Base-by-base conservation (phyloP, 2,888 invertebrate genomes). In the Tortricodes alternella region DNA sequence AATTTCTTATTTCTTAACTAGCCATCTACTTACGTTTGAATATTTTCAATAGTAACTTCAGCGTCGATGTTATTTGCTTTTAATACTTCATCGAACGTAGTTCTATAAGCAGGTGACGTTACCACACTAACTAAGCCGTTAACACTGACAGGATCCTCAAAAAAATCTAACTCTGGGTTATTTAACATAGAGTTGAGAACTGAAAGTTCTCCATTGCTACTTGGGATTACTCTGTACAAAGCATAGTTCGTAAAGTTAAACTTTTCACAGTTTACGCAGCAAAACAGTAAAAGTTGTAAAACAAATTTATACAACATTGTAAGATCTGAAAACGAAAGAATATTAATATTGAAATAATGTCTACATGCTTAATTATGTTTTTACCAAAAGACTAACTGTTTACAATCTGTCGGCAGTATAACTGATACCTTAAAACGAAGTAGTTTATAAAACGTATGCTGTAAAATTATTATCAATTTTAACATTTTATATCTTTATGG, bases 181-280 rank as follows among this genome's bases (percentile, higher is more conserved):
- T 70, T 53, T 38, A 69, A 59, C 23, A 79, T 56, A 2, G 63
- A 57, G 34, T 68, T 61, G 23, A 84, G 65, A 24, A 65, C 62
- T 5, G 65, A 53, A 15, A 85, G 57, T 27, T 86, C 80, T 8
- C 74, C 69, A 6, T 65, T 52, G 2, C 66, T 74, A 13, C 62
- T 61, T 5, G 90, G 89, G 0, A 66, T 64, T 0, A 89, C 63
- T 48, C 85, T 70, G 56, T 76, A 84, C 23, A 90, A 83, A 58
- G 80, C 74, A 67, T 87, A 88, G 39, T 84, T 76, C 23, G 84
- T 70, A 21, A 58, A 63, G 6, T 53, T 55, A 21, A 63, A 51
- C 34, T 62, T 60, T 44, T 56, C 60, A 23, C 62, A 71, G n/a
- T n/a, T 46, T 8, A 19, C 27, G 19, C 43, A 41, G 34, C 37